Conservation (phyloP, 2,113 vertebrate genomes). For the Turdus rufiventris region DNA sequence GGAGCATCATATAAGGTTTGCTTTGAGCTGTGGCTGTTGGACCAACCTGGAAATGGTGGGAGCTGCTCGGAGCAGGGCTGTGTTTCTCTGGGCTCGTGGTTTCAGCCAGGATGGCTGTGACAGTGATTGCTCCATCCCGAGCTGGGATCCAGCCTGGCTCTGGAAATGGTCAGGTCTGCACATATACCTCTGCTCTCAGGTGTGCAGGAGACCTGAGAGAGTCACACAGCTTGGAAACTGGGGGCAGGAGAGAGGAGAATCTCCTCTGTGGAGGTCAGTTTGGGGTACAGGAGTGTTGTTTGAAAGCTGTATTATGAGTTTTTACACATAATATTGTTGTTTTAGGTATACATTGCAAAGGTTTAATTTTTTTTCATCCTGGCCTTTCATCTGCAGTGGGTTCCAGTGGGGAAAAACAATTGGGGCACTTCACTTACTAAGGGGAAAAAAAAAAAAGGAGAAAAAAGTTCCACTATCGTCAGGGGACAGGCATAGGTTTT, state of each 20-base stretch:
- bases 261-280: not conserved
- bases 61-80: not conserved
- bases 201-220: not conserved
- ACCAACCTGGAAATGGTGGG: not conserved
- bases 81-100: rapidly evolving
- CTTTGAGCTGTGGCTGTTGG: not conserved
- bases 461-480: rapidly evolving
- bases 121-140: not conserved
- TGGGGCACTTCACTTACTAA: not conserved
- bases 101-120: not conserved
- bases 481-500: rapidly evolving
- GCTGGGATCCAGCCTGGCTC: not conserved
- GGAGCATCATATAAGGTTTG: not conserved
- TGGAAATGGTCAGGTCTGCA: not conserved
- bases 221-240: not conserved
- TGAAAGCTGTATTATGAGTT: not conserved
- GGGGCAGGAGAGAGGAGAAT: not conserved
- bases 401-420: not conserved
- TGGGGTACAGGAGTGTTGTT: not conserved
- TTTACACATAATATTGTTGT: not conserved
- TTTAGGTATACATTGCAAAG: not conserved
- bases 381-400: not conserved
- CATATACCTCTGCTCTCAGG: not conserved
- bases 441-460: rapidly evolving
- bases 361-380: not conserved